phyloP scores from a whole-genome alignment of 2,113 vertebrate species.

The Callionymus lyra region DNA sequence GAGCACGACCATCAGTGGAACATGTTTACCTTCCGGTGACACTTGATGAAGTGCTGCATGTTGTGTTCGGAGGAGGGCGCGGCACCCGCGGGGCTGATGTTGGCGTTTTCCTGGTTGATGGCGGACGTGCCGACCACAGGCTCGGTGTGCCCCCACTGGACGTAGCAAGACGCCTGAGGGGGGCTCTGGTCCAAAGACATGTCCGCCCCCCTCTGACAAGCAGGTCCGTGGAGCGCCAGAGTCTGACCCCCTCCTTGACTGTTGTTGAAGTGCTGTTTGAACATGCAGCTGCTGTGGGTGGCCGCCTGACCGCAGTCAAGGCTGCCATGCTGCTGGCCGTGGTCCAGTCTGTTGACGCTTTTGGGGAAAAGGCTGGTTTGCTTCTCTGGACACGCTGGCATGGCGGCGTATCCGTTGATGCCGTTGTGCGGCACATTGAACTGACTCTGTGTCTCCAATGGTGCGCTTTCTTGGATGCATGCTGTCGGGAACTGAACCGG shows the following conservation, averaged over 20 bases:
- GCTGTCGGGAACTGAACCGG: slow-evolving; percentile 9
- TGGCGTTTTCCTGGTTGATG: slow-evolving; percentile 13
- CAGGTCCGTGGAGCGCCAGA: slow-evolving; percentile 2
- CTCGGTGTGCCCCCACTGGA: slow-evolving; percentile 19
- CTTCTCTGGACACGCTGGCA: not conserved
- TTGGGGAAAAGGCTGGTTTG: not conserved
- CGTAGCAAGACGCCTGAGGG: slow-evolving; percentile 21
- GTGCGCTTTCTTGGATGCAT: slow-evolving; percentile 12
- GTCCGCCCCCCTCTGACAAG: not conserved
- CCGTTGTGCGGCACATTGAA: slow-evolving; percentile 11
- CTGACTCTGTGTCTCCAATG: slow-evolving; percentile 15
- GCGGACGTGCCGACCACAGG: not conserved
- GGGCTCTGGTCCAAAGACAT: slow-evolving; percentile 11
- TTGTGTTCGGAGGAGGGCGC: slow-evolving; percentile 9
- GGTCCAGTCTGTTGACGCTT: slow-evolving; percentile 16
- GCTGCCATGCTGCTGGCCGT: slow-evolving; percentile 15
- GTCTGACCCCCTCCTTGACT: slow-evolving; percentile 6
- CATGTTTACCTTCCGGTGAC: slow-evolving; percentile 27
- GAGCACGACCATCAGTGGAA: not conserved
- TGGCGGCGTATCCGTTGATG: slow-evolving; percentile 17
- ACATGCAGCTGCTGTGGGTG: slow-evolving; percentile 30
- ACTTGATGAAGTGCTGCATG: slow-evolving; percentile 33
- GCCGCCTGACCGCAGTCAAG: slow-evolving; percentile 10
- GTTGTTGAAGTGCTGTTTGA: slow-evolving; percentile 19
- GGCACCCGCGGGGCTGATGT: not conserved